Base-by-base conservation (phyloP, 2,888 invertebrate genomes). In the Luffia ferchaultella region DNA sequence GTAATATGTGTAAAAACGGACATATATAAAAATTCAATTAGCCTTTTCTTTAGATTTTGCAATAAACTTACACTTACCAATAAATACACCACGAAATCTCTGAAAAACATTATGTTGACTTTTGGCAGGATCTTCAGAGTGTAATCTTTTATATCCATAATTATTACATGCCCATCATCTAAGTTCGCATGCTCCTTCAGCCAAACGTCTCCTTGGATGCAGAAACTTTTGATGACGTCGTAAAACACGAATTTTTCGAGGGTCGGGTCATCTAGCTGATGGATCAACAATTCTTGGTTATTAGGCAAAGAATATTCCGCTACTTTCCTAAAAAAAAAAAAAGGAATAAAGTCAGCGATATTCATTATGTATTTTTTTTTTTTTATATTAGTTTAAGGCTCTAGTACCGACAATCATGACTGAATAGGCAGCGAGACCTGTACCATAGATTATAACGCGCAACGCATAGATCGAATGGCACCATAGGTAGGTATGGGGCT, bases 41-140 rank as follows among this genome's bases (percentile, higher is more conserved):
- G n/a, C n/a, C n/a, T n/a, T n/a, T n/a, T n/a, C n/a, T n/a, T n/a
- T n/a, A n/a, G n/a, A n/a, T n/a, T n/a, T n/a, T n/a, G n/a, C n/a
- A n/a, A n/a, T n/a, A n/a, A n/a, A n/a, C n/a, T n/a, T n/a, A 42
- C n/a, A 64, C 70, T 69, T 60, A 82, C 82, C 67, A 82, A 59
- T 56, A 79, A 61, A 55, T 56, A 79, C 1, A 70, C 20, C 1
- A 76, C 15, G 43, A 74, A 75, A 56, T 75, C 76, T 52, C 74
- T 75, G 16, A 76, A 68, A 56, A 60, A 73, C 60, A 79, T 70
- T 9, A 82, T 54, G 50, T 82, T 80, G 41, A 63, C 48, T 63
- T 68, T 79, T 0, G 80, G 61, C 0, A 78, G 51, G 16, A 82
- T 60, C 46, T 61, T 69, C 1, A 82, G 54, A 0, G 70, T 62